Conservation (phyloP, 2,888 invertebrate genomes). For the Drosophila mettleri region DNA sequence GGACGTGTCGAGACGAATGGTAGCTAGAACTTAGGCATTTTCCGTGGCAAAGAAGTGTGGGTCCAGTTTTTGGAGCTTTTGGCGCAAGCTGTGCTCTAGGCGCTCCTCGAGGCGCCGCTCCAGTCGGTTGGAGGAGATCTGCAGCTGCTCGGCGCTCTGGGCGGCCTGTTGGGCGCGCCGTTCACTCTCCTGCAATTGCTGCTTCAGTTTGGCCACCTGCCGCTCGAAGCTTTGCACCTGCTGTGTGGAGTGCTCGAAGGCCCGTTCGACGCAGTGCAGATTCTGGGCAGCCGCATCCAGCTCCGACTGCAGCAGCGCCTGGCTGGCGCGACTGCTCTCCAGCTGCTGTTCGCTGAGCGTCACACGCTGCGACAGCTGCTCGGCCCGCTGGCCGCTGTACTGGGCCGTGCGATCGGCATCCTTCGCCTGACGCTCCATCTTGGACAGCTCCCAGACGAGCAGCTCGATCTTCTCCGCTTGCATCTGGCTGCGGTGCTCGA, state of each 20-base stretch:
- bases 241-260: slow-evolving; percentile 21
- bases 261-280: slow-evolving; percentile 26
- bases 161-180: slow-evolving; percentile 31
- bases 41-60: neutral
- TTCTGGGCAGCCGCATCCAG: slow-evolving; percentile 25
- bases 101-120: slow-evolving; percentile 17
- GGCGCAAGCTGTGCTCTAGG: slow-evolving; percentile 15
- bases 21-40: neutral
- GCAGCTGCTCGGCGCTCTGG: slow-evolving; percentile 24
- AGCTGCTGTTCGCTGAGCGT: slow-evolving; percentile 20
- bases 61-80: slow-evolving; percentile 9
- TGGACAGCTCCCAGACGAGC: slow-evolving; percentile 19
- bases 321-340: slow-evolving; percentile 12
- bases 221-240: slow-evolving; percentile 12
- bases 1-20: neutral
- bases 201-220: slow-evolving; percentile 16
- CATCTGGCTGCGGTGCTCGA: slow-evolving; percentile 22
- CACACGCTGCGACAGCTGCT: slow-evolving; percentile 9
- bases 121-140: slow-evolving; percentile 9
- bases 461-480: slow-evolving; percentile 30
- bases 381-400: slow-evolving; percentile 6
- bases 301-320: slow-evolving; percentile 26
- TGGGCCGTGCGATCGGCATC: slow-evolving; percentile 31
- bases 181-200: slow-evolving; percentile 29
- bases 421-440: neutral